Evolutionary conservation across 2,888 invertebrate species (phyloP).

Genomic region (Cordylochernes scorpioides): DNA sequence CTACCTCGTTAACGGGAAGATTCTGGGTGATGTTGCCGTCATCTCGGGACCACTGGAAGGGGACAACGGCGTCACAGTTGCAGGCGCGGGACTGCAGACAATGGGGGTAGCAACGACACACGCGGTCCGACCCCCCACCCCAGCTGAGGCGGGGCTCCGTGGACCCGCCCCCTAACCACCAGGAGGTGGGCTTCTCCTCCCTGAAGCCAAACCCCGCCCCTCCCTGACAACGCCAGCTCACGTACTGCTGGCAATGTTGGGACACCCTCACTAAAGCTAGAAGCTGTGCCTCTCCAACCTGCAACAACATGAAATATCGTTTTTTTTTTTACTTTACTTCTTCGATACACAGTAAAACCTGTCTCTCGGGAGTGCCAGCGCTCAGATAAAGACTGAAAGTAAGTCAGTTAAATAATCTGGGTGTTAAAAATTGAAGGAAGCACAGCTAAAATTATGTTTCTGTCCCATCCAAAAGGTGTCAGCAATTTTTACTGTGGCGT

Average conservation of each 20-base stretch:
- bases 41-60: constrained; percentile 12
- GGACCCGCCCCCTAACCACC: constrained; percentile 11
- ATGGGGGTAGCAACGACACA: constrained; percentile 13
- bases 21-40: constrained; percentile 14
- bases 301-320: no score
- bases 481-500: no score
- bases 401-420: no score
- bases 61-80: constrained; percentile 14
- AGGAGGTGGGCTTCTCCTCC: constrained; percentile 12
- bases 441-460: no score
- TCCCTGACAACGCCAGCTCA: constrained; percentile 15
- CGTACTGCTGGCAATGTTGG: constrained; percentile 14
- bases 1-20: constrained; percentile 14
- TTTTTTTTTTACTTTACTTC: no score
- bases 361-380: no score
- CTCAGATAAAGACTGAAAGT: no score
- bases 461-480: no score
- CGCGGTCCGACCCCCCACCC: constrained; percentile 12
- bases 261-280: constrained; percentile 13
- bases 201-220: constrained; percentile 15
- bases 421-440: no score
- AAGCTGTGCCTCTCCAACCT: constrained; percentile 12
- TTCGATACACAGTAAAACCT: no score
- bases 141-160: constrained; percentile 12
- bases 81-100: constrained; percentile 9